Evolutionary conservation across 2,113 vertebrate genomes (phyloP).

Genomic region (Lepus americanus): DNA sequence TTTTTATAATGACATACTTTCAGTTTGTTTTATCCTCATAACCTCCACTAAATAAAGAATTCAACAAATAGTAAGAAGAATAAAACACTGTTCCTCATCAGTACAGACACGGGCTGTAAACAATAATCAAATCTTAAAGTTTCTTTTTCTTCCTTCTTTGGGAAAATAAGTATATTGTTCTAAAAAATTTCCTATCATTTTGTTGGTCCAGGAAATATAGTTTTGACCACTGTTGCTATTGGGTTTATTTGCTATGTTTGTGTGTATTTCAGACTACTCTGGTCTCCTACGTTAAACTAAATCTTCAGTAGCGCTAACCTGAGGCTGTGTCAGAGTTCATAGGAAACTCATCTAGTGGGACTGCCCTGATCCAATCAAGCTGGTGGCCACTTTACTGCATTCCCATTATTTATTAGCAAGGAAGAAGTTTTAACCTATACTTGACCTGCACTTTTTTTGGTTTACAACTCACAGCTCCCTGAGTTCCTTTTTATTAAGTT

Average conservation of each 20-base stretch:
- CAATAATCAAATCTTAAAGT: too few species aligned
- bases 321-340: fast-evolving
- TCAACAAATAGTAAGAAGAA: too few species aligned
- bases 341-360: background rate
- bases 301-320: background rate
- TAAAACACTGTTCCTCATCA: too few species aligned
- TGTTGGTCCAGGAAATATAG: background rate
- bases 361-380: background rate
- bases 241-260: background rate
- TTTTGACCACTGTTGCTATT: background rate
- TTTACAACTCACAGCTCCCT: background rate
- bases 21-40: too few species aligned
- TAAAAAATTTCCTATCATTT: slow-evolving; percentile 1
- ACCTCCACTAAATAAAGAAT: too few species aligned
- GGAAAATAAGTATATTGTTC: background rate
- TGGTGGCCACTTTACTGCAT: slow-evolving; percentile 42
- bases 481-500: background rate
- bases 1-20: too few species aligned
- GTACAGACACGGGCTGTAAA: too few species aligned
- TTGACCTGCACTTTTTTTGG: background rate
- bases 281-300: background rate
- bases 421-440: slow-evolving; percentile 18
- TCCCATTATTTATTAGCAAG: background rate
- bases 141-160: background rate
- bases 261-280: background rate